Evolutionary conservation across 1,140 invertebrate species (phyloP), one percentile per base, ranked within the genome.

Genomic region (Drosophila eugracilis): DNA sequence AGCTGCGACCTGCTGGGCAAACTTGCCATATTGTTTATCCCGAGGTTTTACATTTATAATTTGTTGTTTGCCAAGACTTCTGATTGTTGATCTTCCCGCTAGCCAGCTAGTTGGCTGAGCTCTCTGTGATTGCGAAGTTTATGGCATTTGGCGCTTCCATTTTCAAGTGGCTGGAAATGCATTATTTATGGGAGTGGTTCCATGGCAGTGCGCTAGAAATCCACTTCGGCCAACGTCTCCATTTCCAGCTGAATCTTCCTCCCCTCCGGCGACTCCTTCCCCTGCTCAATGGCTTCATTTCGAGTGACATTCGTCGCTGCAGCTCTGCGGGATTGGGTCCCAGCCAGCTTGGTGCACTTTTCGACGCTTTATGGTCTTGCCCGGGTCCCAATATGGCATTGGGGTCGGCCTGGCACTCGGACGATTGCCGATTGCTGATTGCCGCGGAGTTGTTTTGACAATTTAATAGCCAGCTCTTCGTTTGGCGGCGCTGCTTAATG

Each of bases 131-230:
- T 36, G 15, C 30, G 59, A 58, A 74, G 74, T 85, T 86, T 86
- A 73, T 86, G 80, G 73, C 80, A 63, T 65, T 79, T 74, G 80
- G 75, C 60, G 57, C 53, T 71, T 72, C 69, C 44, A 72, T 71
- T 78, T 78, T 85, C 77, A 85, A 85, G 81, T 85, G 81, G 73
- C 73, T 74, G 22, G 39, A 45, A 73, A 63, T 77, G 77, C 74
- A 85, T 85, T 81, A 86, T 85, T 85, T 85, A 85, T 85, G 77
- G 73, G 73, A 72, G 58, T 75, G 49, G 69, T 77, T 81, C 66
- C 26, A 50, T 44, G 69, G 74, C 74, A 44, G 65, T 85, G 80
- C 72, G 73, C 77, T 81, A 85, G 73, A 85, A 81, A 81, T 81
- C 73, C 81, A 86, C 80, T 84, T 85, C 71, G 54, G 39, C 30